phyloP scores from a whole-genome alignment of 2,888 invertebrate species.

The Caenorhabditis sp. region DNA sequence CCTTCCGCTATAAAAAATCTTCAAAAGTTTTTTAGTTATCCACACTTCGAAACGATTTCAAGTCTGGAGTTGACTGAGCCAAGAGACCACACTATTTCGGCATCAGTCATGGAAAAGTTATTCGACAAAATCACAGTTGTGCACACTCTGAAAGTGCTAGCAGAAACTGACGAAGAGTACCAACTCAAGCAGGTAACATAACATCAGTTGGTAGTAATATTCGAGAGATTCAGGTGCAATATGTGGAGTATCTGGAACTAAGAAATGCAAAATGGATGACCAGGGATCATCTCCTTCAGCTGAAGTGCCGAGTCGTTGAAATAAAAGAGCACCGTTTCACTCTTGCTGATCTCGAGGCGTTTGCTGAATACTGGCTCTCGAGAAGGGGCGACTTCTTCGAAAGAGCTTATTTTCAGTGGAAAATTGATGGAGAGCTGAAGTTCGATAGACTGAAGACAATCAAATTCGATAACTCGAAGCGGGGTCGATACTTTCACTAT shows the following conservation, averaged over 20 bases:
- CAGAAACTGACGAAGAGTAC: constrained; percentile 6
- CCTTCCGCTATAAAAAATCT: neutral
- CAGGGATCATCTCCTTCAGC: constrained; percentile 7
- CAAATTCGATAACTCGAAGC: too few relatives aligned
- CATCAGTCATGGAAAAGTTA: neutral
- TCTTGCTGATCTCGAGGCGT: constrained; percentile 6
- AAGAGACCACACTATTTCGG: neutral
- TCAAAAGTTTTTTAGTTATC: neutral
- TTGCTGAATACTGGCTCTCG: constrained; percentile 9
- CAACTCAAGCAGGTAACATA: constrained; percentile 17
- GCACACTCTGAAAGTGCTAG: neutral
- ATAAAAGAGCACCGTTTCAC: neutral
- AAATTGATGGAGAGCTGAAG: too few relatives aligned
- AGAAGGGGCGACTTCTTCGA: neutral
- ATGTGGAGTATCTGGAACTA: constrained; percentile 11
- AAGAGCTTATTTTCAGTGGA: constrained; percentile 10
- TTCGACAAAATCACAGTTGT: constrained; percentile 5
- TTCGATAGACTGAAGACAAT: too few relatives aligned
- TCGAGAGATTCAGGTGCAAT: constrained; percentile 12
- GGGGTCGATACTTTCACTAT: too few relatives aligned
- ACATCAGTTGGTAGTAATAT: too few relatives aligned
- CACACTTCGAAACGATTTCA: neutral
- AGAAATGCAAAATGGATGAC: constrained; percentile 6
- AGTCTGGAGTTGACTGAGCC: too few relatives aligned
- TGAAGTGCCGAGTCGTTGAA: constrained; percentile 4